Conservation (phyloP, 2,113 vertebrate species). For the Ciconia boyciana region DNA sequence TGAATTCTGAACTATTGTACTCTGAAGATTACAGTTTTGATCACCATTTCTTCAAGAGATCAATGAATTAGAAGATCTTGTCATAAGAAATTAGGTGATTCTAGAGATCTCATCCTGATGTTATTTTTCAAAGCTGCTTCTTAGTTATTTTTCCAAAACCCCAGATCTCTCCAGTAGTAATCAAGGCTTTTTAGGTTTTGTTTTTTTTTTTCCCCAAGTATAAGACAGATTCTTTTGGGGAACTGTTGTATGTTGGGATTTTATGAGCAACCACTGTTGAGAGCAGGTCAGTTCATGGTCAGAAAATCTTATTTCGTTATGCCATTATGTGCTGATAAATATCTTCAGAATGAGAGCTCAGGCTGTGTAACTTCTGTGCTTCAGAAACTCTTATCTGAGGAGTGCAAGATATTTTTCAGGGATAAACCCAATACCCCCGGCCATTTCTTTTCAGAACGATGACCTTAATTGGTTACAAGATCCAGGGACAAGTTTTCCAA, state of each 20-base stretch:
- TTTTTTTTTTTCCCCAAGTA: neutral
- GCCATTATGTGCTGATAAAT: neutral
- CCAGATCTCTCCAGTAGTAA: neutral
- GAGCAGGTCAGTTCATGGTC: neutral
- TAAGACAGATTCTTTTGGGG: neutral
- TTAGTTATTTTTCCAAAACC: neutral
- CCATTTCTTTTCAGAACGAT: neutral
- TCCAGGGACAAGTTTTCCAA: neutral
- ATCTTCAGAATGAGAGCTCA: neutral
- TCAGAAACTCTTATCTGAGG: neutral
- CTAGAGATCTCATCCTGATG: neutral
- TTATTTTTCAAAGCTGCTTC: neutral
- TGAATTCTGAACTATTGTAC: neutral
- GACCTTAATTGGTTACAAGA: neutral
- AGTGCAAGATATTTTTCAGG: neutral
- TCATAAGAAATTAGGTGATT: neutral
- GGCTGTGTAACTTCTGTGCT: neutral
- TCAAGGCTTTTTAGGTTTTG: neutral
- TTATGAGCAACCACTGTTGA: neutral
- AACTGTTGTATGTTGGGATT: neutral
- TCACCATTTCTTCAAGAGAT: neutral
- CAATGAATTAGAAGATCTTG: neutral
- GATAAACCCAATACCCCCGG: neutral
- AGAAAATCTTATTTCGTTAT: neutral
- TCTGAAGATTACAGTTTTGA: neutral